Conservation (phyloP, 92 coral and sea anemone species). For the Zoanthus sociatus region DNA sequence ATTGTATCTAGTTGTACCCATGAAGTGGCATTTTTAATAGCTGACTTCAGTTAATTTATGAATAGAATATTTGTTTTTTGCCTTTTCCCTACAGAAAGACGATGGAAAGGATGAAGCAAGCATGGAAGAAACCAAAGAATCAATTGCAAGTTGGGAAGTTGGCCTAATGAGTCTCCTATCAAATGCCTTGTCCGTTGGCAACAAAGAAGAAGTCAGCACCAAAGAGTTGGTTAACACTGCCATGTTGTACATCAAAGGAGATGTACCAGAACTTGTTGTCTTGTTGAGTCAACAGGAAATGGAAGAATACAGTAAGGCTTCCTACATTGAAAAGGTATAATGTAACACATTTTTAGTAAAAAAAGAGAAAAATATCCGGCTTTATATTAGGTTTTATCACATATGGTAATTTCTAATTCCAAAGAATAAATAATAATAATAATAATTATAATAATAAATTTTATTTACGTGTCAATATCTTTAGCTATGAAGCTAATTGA, state of each 20-base stretch:
- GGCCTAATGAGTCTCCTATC: conserved; percentile 77
- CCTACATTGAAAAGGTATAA: conserved; percentile 74
- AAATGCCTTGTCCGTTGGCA: conserved; percentile 73
- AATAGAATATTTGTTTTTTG: neutral
- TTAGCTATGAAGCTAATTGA: no score
- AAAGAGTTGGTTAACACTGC: conserved; percentile 75
- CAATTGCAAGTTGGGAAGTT: conserved; percentile 30
- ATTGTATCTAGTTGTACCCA: no score
- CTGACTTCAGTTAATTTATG: neutral
- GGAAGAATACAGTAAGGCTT: conserved; percentile 73
- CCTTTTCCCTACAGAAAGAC: neutral
- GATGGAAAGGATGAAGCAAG: conserved; percentile 8
- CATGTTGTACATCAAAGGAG: conserved; percentile 82
- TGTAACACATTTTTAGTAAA: no score
- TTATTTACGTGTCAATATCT: no score
- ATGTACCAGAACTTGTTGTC: conserved; percentile 74
- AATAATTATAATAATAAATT: no score
- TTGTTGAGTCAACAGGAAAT: conserved; percentile 76
- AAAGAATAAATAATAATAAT: no score
- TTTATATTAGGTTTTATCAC: no score
- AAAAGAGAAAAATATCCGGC: no score
- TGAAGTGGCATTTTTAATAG: no score
- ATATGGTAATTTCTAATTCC: no score
- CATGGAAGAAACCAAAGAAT: conserved; percentile 32
- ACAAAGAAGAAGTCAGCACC: conserved; percentile 69